A percentile compares a stretch with the other conserved stretches of the same genome.
Evolutionary conservation across 2,797 vertebrate genomes (phyloP).

Genomic region (Brotula barbata): DNA sequence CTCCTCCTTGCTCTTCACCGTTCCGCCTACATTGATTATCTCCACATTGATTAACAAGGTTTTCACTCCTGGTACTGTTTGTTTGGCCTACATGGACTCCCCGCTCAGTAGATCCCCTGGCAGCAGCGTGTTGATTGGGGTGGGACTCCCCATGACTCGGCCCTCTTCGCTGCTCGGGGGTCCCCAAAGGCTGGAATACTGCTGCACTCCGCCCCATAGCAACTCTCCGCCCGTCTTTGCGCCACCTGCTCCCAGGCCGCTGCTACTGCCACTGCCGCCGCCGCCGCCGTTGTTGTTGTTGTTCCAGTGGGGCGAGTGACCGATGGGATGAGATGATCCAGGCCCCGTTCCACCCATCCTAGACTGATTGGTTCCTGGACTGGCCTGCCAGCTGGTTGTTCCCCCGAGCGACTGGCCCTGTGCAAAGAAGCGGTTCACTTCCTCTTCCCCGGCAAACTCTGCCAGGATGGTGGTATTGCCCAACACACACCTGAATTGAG

Average conservation of each 20-base stretch:
- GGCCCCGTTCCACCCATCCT: conserved; percentile 88
- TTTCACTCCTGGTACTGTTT: conserved; percentile 73
- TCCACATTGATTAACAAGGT: conserved; percentile 77
- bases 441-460: conserved; percentile 98
- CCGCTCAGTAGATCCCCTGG: conserved; percentile 96
- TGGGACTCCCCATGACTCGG: conserved; percentile 89
- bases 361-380: conserved; percentile 88
- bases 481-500: conserved; percentile 88
- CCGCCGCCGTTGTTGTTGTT: conserved; percentile 70
- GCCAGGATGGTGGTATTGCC: conserved; percentile 99
- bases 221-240: conserved; percentile 89
- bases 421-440: conserved; percentile 99
- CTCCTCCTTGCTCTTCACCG: conserved; percentile 60
- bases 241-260: conserved; percentile 84
- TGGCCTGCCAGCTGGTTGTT: conserved; percentile 92
- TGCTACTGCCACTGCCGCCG: conserved; percentile 77
- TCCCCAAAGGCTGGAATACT: conserved; percentile 97
- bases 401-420: conserved; percentile 94
- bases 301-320: conserved; percentile 89
- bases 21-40: conserved; percentile 81
- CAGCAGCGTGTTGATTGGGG: conserved; percentile 94
- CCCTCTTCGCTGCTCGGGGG: conserved; percentile 86
- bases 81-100: conserved; percentile 88
- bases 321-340: conserved; percentile 87
- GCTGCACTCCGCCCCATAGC: conserved; percentile 93